These are phyloP conservation scores for Alviniconcha strummeri DNA, from an alignment of 2,888 invertebrate species.

Conservation along the genomic window DNA sequence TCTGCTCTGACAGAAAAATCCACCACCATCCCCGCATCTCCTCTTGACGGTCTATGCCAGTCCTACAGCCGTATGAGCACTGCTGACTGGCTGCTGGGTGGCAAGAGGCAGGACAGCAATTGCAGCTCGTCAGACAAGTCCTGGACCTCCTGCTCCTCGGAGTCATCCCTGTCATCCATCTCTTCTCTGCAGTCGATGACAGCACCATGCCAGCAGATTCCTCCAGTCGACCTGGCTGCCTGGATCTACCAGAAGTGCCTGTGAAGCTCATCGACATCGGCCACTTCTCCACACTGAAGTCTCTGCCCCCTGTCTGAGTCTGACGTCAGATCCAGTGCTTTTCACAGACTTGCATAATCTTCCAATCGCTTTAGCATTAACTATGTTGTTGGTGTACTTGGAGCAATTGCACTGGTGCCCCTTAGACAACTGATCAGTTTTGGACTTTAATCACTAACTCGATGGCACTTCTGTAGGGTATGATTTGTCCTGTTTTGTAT, in stretches of 20 bases:
- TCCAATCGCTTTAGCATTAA: background rate
- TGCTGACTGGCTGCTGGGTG: conserved; percentile 35
- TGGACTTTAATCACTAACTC: too few relatives aligned
- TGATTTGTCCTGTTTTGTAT: too few relatives aligned
- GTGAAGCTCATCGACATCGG: background rate
- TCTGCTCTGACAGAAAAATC: background rate
- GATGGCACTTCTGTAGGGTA: too few relatives aligned
- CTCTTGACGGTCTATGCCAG: conserved; percentile 24
- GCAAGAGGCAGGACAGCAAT: conserved; percentile 7
- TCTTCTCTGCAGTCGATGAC: background rate
- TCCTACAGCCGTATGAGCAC: conserved; percentile 27
- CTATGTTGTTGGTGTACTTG: too few relatives aligned
- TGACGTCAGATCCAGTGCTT: background rate
- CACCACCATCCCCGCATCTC: background rate
- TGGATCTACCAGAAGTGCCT: conserved; percentile 31
- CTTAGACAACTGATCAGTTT: too few relatives aligned
- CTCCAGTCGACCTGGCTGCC: conserved; percentile 7
- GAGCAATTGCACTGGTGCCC: too few relatives aligned
- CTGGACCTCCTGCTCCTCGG: background rate
- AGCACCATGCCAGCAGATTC: background rate
- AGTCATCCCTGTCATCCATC: background rate
- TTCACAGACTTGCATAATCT: background rate
- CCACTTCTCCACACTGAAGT: background rate
- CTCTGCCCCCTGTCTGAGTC: background rate
- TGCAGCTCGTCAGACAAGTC: background rate